A percentile compares a stretch with the other conserved stretches of the same genome.
Evolutionary conservation across 2,797 vertebrate genomes (phyloP).

Genomic region (Catamblyrhynchus diadema): DNA sequence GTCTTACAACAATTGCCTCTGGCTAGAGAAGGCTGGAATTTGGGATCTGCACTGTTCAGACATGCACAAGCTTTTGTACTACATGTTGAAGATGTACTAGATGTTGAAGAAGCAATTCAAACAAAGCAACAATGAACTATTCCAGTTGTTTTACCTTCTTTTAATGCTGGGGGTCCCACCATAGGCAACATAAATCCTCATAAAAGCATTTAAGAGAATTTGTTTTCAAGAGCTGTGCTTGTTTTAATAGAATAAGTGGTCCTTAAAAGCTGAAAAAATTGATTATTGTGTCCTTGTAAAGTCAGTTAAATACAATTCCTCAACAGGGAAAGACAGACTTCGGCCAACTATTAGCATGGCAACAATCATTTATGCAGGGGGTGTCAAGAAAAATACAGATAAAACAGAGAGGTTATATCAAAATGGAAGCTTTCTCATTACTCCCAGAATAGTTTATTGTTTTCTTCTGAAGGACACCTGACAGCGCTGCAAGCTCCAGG

Average conservation of each 20-base stretch:
- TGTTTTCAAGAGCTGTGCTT: not conserved
- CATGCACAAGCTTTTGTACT: not conserved
- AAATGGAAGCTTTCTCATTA: not conserved
- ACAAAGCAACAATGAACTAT: not conserved
- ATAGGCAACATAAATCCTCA: not conserved
- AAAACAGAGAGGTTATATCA: not conserved
- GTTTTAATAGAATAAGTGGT: not conserved
- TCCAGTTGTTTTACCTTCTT: not conserved
- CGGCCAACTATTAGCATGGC: not conserved
- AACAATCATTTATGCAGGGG: not conserved
- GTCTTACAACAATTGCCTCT: not conserved
- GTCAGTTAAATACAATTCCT: not conserved
- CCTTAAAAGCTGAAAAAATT: not conserved
- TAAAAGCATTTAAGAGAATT: not conserved
- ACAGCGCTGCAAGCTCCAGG: not conserved
- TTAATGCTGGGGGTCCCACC: not conserved
- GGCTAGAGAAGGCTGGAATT: not conserved
- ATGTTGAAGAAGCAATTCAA: not conserved
- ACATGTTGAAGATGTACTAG: not conserved
- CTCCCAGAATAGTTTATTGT: not conserved
- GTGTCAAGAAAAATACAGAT: not conserved
- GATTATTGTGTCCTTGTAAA: not conserved
- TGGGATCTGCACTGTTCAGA: not conserved
- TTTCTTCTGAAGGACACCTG: slow-evolving; percentile 5
- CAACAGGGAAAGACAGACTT: not conserved